These are phyloP conservation scores for Phrynosoma blainvillii DNA, from an alignment of 2,113 vertebrate genomes.

Conservation along the genomic window DNA sequence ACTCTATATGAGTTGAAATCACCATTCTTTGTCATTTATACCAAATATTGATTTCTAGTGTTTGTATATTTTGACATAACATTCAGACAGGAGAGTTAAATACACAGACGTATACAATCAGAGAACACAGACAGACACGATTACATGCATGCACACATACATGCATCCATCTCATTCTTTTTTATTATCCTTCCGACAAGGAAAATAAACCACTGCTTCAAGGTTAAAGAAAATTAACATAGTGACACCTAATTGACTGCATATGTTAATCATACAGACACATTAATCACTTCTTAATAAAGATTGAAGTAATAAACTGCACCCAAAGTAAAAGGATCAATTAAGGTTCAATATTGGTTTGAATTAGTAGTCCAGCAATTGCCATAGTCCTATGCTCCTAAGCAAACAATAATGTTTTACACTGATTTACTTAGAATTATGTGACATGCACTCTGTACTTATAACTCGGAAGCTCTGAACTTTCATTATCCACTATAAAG, in stretches of 20 bases:
- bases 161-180: not conserved
- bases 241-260: not conserved
- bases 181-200: constrained; percentile 2
- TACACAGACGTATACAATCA: not conserved
- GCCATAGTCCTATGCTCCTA: not conserved
- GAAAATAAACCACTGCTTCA: not conserved
- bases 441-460: not conserved
- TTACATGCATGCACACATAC: not conserved
- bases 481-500: not conserved
- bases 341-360: not conserved
- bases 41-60: not conserved
- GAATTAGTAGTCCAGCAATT: not conserved
- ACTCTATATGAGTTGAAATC: not conserved
- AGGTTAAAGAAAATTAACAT: constrained; percentile 19
- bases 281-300: constrained; percentile 9
- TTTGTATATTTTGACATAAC: not conserved
- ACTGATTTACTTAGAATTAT: not conserved
- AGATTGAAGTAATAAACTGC: not conserved
- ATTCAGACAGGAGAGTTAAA: not conserved
- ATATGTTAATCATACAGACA: not conserved
- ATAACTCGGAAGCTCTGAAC: no score
- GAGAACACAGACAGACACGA: not conserved
- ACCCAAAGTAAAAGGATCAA: constrained; percentile 6
- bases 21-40: not conserved
- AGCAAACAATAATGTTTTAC: not conserved